Percentiles rank a stretch among this genome's conserved stretches.
phyloP scores from a whole-genome alignment of 2,113 vertebrate genomes.

The Orycteropus afer region DNA sequence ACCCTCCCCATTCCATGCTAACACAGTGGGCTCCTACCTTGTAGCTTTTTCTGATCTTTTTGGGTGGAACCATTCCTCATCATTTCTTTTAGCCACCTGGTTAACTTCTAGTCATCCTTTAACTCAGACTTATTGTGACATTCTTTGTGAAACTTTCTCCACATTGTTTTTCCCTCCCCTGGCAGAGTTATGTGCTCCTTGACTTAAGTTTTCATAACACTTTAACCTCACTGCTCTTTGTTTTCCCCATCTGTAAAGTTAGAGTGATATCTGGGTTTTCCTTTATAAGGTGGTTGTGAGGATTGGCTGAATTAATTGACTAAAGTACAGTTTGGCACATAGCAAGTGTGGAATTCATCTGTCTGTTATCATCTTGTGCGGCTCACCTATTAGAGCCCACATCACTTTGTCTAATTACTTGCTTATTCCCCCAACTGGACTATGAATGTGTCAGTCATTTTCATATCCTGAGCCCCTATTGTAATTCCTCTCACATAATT shows the following conservation, averaged over 20 bases:
- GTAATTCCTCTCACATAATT: neutral
- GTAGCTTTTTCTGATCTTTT: neutral
- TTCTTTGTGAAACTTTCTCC: neutral
- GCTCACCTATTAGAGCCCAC: neutral
- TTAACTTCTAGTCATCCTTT: neutral
- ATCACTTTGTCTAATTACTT: neutral
- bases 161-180: neutral
- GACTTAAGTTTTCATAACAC: neutral
- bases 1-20: neutral
- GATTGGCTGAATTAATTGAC: neutral
- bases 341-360: neutral
- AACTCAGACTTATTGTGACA: neutral
- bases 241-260: neutral
- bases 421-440: neutral
- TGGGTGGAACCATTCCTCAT: too few relatives aligned
- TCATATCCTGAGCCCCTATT: neutral
- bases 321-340: neutral
- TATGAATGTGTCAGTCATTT: neutral
- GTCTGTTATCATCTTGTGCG: neutral
- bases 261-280: neutral
- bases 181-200: neutral
- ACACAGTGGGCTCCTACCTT: neutral
- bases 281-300: neutral
- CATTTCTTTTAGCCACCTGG: neutral
- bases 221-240: neutral